Evolutionary conservation across 2,113 vertebrate genomes (phyloP).

Genomic region (Eurystomus gularis): DNA sequence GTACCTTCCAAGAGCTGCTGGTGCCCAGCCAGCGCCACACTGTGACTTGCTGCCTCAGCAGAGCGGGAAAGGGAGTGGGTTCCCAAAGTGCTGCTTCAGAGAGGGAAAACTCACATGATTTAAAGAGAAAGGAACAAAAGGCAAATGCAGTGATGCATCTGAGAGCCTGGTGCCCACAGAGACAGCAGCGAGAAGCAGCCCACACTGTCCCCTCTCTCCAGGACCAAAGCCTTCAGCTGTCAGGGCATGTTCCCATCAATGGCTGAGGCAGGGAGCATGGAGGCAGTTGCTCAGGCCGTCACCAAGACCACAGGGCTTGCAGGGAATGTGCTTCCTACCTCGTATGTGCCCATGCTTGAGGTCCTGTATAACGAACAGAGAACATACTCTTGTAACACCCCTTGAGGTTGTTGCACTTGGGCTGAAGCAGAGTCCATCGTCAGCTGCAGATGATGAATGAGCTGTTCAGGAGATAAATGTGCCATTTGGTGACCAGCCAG

Average conservation of each 20-base stretch:
- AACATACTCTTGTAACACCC: neutral
- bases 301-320: rapidly evolving
- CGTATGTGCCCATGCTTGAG: neutral
- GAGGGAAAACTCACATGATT: neutral
- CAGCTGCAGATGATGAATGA: neutral
- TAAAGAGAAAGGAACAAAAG: neutral
- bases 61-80: neutral
- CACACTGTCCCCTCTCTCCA: neutral
- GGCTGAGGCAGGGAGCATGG: neutral
- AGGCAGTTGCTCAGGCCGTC: neutral
- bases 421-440: neutral
- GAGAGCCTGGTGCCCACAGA: neutral
- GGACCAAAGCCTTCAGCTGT: neutral
- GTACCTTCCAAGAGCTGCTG: neutral
- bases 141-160: neutral
- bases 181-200: neutral
- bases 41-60: neutral
- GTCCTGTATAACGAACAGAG: neutral
- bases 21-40: neutral
- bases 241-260: too few relatives aligned
- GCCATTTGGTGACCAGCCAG: neutral
- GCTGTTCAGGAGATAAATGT: neutral
- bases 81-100: neutral
- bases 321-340: neutral
- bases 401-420: neutral